Conservation (phyloP, 1,140 invertebrate species). For the Drosophila albomicans region DNA sequence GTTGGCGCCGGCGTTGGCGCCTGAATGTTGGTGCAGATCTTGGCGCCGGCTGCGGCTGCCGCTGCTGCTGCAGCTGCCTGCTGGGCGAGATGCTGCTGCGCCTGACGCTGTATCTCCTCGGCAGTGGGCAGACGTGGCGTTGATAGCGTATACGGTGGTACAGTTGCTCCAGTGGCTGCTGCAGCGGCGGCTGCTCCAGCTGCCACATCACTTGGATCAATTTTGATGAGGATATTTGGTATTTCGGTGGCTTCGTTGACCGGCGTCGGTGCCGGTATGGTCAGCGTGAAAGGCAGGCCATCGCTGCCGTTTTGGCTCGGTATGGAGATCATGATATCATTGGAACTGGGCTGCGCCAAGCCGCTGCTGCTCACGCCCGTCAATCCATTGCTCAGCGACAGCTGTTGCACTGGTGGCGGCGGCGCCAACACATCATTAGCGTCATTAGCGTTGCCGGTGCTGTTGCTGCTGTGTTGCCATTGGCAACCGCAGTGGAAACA, state of each 20-base stretch:
- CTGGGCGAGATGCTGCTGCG: slow-evolving; percentile 78
- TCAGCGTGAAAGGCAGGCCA: slow-evolving; percentile 80
- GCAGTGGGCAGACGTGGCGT: slow-evolving; percentile 80
- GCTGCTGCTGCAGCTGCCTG: slow-evolving; percentile 71
- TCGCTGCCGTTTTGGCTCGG: slow-evolving; percentile 81
- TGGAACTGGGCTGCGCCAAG: slow-evolving; percentile 26
- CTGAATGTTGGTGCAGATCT: slow-evolving; percentile 35
- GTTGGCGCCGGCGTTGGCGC: slow-evolving; percentile 50
- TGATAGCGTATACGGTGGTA: slow-evolving; percentile 80
- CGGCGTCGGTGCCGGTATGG: slow-evolving; percentile 72
- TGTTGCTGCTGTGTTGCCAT: slow-evolving; percentile 29
- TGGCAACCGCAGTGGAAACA: background rate
- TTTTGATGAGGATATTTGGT: slow-evolving; percentile 85
- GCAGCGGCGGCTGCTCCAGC: slow-evolving; percentile 39
- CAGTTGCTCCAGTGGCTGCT: slow-evolving; percentile 42
- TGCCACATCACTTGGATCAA: slow-evolving; percentile 71
- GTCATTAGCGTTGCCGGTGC: slow-evolving; percentile 21
- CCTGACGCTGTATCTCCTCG: slow-evolving; percentile 82
- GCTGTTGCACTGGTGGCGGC: slow-evolving; percentile 9
- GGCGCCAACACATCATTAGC: slow-evolving; percentile 11
- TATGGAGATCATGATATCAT: slow-evolving; percentile 85
- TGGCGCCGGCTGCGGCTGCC: slow-evolving; percentile 44
- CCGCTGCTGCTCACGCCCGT: slow-evolving; percentile 26
- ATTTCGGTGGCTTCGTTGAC: slow-evolving; percentile 73
- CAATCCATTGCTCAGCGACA: slow-evolving; percentile 32